Evolutionary conservation across 2,888 invertebrate species (phyloP).

Genomic region (Metalampra italica): DNA sequence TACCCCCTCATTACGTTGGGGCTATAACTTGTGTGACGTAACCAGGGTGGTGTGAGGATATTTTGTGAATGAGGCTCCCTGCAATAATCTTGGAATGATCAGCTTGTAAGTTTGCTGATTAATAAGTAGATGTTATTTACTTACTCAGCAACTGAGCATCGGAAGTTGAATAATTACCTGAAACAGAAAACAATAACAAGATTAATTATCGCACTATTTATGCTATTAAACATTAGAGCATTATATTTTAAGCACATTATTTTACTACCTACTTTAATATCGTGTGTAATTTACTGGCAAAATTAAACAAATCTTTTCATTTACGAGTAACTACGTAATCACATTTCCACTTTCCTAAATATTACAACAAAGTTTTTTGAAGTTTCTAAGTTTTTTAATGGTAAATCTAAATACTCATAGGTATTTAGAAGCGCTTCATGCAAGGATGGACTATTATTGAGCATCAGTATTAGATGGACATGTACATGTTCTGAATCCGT

Average conservation of each 20-base stretch:
- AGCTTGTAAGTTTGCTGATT: too few relatives aligned
- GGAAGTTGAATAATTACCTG: slow-evolving; percentile 49
- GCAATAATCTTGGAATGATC: slow-evolving; percentile 29
- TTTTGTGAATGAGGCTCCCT: slow-evolving; percentile 55
- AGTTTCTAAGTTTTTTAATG: too few relatives aligned
- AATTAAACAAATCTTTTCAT: background rate
- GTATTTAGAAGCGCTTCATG: background rate
- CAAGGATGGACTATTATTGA: too few relatives aligned
- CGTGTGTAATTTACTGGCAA: too few relatives aligned
- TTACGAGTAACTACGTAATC: too few relatives aligned
- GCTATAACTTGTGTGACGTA: slow-evolving; percentile 53
- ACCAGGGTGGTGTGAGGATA: slow-evolving; percentile 50
- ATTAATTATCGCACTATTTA: slow-evolving; percentile 15
- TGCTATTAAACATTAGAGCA: too few relatives aligned
- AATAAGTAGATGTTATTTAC: slow-evolving; percentile 33
- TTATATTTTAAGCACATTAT: too few relatives aligned
- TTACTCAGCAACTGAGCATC: slow-evolving; percentile 32
- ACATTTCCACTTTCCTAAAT: too few relatives aligned
- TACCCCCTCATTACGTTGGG: slow-evolving; percentile 41
- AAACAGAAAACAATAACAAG: slow-evolving; percentile 34
- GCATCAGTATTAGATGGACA: background rate
- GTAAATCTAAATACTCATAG: too few relatives aligned
- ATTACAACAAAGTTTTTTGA: too few relatives aligned
- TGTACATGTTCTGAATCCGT: background rate
- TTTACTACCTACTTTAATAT: too few relatives aligned